Conservation (phyloP, 2,797 vertebrate species). For the Melanotaenia maccullochi region DNA sequence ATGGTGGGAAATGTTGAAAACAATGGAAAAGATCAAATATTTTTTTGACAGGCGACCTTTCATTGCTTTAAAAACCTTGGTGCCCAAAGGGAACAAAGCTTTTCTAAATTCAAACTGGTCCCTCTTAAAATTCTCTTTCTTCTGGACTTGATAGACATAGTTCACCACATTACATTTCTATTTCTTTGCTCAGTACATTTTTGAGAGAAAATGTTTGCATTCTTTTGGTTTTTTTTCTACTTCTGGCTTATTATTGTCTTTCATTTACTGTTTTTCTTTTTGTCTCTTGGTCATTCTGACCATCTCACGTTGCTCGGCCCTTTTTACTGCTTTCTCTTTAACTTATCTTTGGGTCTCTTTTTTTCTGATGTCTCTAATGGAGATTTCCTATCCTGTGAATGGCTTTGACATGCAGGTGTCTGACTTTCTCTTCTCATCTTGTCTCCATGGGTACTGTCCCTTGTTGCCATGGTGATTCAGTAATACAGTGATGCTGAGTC, state of each 20-base stretch:
- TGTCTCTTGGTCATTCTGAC: background rate
- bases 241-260: no score
- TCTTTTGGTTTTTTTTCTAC: no score
- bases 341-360: background rate
- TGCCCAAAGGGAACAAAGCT: background rate
- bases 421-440: slow-evolving; percentile 17
- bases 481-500: slow-evolving; percentile 56
- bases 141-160: no score
- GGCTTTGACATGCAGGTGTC: slow-evolving; percentile 45
- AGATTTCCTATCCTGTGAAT: slow-evolving; percentile 2
- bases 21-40: background rate
- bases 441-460: slow-evolving; percentile 54
- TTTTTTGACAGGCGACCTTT: background rate
- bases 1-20: background rate
- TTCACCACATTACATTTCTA: background rate
- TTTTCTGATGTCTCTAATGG: background rate
- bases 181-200: background rate
- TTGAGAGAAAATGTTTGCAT: fast-evolving
- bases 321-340: background rate
- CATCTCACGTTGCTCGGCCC: background rate
- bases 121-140: no score
- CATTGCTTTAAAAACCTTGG: no score
- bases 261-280: background rate
- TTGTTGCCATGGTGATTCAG: slow-evolving; percentile 58
- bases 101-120: slow-evolving; percentile 4